These are phyloP conservation scores for Lota lota DNA, from an alignment of 2,113 vertebrate species.

Conservation along the genomic window DNA sequence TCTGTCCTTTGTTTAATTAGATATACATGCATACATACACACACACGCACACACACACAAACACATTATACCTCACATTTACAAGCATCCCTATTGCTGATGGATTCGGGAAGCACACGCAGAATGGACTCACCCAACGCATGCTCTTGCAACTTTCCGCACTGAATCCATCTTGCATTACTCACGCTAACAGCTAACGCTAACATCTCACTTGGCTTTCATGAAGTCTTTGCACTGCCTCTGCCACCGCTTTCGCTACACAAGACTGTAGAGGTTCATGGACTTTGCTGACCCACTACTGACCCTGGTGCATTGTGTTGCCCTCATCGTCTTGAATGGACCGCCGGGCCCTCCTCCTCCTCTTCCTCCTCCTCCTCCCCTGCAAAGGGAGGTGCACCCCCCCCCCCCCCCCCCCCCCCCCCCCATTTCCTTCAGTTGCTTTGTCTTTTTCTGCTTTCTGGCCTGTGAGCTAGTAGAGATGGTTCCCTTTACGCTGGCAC, in stretches of 20 bases:
- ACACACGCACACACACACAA: neutral
- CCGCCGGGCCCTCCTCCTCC: conserved; percentile 70
- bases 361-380: conserved; percentile 19
- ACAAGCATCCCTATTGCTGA: neutral
- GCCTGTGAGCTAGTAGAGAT: conserved; percentile 19
- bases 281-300: conserved; percentile 85
- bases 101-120: neutral
- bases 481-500: conserved; percentile 21
- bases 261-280: conserved; percentile 72
- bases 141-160: conserved; percentile 1
- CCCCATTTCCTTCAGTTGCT: conserved; percentile 23
- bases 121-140: neutral
- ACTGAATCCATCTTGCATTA: conserved; percentile 21
- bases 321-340: conserved; percentile 79
- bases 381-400: conserved; percentile 29
- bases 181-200: conserved; percentile 18
- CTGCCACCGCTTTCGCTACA: conserved; percentile 28
- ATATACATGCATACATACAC: neutral
- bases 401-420: conserved; percentile 15
- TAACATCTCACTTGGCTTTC: conserved; percentile 41
- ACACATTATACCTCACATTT: neutral
- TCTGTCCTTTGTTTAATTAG: neutral
- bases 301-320: conserved; percentile 79
- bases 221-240: conserved; percentile 21
- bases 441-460: conserved; percentile 31